Base-by-base conservation (phyloP, 2,797 vertebrate species). In the Sebastes wilsoni region DNA sequence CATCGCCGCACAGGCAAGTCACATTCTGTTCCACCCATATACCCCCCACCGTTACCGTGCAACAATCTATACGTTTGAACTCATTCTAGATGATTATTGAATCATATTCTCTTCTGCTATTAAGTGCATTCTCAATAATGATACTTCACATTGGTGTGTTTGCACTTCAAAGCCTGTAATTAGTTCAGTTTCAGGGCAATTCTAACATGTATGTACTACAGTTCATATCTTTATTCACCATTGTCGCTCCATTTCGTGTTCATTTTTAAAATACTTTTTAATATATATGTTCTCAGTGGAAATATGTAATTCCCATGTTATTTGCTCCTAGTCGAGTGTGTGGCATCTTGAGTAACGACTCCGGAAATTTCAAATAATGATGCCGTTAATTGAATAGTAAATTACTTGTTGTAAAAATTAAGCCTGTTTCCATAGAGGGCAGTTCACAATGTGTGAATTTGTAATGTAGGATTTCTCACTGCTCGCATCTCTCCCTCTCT, bases 1-100 rank as follows among this genome's bases (percentile, higher is more conserved):
- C 92, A 96, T 99, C 93, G 92, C 93, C 3, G 97, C 97, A 82
- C 96, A 98, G 0, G 99, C 99, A 96, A 87, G 96, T 85, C 59
- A 25, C 68, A 38, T 61, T 61, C 65, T 64, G 12, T 36, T n/a
- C 36, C 58, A 46, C n/a, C 8, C 9, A 4, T 20, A 64, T 2
- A 60, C 32, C 38, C 11, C 12, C 11, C 16, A 56, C 8, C 6
- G 16, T 56, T 16, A 68, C n/a, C 27, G 8, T 59, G 20, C 27
- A 61, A 3, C 56, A 12, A 38, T 32, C 14, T 49, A 12, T 23
- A 23, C 1, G 10, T 52, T 70, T 28, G 1, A 73, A n/a, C n/a
- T 56, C 13, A 38, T 14, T 12, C 38, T 2, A 52, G 18, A 36
- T 11, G 46, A 32, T 52, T 61, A 2, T 16, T 46, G 14, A 18